Base-by-base conservation (phyloP, 2,113 vertebrate species). In the Rhea pennata region DNA sequence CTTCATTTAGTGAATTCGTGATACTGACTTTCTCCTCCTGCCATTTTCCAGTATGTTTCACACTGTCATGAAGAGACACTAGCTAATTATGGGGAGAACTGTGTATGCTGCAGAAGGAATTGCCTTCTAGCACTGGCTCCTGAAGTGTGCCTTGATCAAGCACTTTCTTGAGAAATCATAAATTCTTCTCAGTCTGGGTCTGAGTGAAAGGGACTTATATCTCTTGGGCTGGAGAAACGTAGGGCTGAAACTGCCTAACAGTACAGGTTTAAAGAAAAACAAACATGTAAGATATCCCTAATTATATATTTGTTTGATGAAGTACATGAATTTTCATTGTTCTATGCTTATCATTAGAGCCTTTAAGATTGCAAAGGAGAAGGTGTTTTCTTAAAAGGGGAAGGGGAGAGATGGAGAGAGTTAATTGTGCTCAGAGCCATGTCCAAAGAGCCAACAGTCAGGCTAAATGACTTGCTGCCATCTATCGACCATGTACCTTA, bases 391-490 rank as follows among this genome's bases (percentile, higher is more conserved):
- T 79, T 82, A 62, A 79, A 87, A 89, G 7, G 26, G 9, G 12
- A 71, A 73, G 7, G 31, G 19, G 11, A 88, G 8, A 6, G 5
- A 70, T 70, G 7, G 23, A 22, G 13, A 88, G 8, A 6, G 6
- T 12, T 64, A 40, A 48, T 7, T 87, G 31, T n/a, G 44, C 64
- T 50, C 39, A 85, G 75, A 87, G 48, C 46, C 42, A 54, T 77
- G 79, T 58, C 92, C 92, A 80, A 48, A 92, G 51, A 95, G 77
- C 89, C 80, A 97, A 92, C 72, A 97, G 95, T 93, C 65, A 95
- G 85, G 96, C 88, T 98, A 97, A 97, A 98, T 97, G 93, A 96
- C 97, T 98, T 98, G 96, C 98, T 98, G 98, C 92, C 95, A 96
- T 85, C 96, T 98, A 98, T 96, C 98, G 98, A 98, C 96, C 94